These are phyloP conservation scores for Lamellibrachia columna DNA, from an alignment of 2,888 invertebrate species.

Conservation along the genomic window DNA sequence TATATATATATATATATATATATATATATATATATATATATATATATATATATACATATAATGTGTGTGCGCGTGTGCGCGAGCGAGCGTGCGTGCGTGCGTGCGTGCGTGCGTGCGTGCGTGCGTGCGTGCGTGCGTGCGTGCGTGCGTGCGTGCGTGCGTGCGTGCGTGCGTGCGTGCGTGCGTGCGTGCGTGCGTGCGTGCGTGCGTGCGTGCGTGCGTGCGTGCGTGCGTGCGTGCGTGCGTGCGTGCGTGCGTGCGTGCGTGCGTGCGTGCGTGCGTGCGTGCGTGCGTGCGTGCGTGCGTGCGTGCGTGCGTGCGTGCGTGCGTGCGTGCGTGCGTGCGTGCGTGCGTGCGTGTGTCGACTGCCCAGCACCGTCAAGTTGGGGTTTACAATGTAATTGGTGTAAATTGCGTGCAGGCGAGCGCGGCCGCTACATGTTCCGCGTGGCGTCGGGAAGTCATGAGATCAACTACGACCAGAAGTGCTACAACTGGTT, in stretches of 20 bases:
- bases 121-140: no score
- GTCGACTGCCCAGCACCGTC: neutral
- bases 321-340: no score
- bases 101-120: no score
- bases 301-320: no score
- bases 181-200: accelerated
- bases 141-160: accelerated
- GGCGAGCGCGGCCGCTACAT: neutral
- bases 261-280: no score
- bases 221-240: accelerated
- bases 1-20: no score
- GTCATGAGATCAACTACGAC: neutral
- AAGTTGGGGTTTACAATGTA: neutral
- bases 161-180: accelerated
- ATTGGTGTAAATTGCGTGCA: neutral
- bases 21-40: no score
- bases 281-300: no score
- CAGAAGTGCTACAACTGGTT: constrained; percentile 21
- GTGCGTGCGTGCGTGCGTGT: no score
- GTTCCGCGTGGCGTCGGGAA: neutral
- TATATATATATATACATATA: no score
- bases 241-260: accelerated
- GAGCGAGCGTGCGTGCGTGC: no score
- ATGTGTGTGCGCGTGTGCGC: no score
- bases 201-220: accelerated